Conservation (phyloP, 2,113 vertebrate genomes). For the Nymphicus hollandicus region DNA sequence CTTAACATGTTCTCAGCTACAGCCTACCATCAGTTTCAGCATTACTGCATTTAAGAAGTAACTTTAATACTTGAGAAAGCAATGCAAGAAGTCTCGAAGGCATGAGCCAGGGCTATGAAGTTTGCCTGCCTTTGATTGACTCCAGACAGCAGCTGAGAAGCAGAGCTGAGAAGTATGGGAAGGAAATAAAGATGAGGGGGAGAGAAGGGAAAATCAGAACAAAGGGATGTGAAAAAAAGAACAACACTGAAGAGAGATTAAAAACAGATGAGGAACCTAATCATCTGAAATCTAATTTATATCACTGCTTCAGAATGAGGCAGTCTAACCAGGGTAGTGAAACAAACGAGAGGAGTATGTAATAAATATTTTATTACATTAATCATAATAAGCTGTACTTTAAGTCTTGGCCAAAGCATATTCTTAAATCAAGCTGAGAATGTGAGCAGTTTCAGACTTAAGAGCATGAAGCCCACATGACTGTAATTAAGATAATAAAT, state of each 20-base stretch:
- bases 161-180: not conserved
- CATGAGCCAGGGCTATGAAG: not conserved
- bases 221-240: conserved; percentile 31
- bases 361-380: conserved; percentile 76
- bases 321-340: conserved; percentile 38
- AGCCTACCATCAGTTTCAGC: not conserved
- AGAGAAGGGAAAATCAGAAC: not conserved
- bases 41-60: not conserved
- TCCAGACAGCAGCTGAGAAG: not conserved
- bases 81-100: not conserved
- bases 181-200: not conserved
- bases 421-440: conserved; percentile 79
- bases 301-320: conserved; percentile 50
- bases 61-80: not conserved
- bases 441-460: conserved; percentile 65
- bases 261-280: conserved; percentile 56
- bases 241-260: conserved; percentile 11
- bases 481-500: conserved; percentile 82
- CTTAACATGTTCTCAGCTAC: not conserved
- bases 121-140: not conserved
- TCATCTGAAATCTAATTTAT: conserved; percentile 63
- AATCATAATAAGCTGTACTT: conserved; percentile 71
- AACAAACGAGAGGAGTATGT: conserved; percentile 46
- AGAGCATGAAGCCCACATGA: conserved; percentile 65
- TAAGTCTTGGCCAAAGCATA: conserved; percentile 62